Base-by-base conservation (phyloP, 2,888 invertebrate genomes). In the Dexiosoma caninum region DNA sequence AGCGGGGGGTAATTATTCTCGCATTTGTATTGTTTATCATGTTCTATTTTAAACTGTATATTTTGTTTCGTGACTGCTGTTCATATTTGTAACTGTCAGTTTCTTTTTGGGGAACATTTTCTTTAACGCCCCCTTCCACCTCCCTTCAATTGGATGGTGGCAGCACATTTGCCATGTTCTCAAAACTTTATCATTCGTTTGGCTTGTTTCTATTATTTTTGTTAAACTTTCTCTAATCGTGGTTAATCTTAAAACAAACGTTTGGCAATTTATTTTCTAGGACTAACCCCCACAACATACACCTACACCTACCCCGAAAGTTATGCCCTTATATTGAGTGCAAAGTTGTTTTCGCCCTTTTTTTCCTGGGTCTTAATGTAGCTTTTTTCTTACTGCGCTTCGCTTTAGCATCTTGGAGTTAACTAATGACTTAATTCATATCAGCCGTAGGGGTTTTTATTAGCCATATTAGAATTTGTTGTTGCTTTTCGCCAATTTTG, bases 351-450 rank as follows among this genome's bases (percentile, higher is more conserved):
- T 46, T 30, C 4, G 32, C 37, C 30, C 40, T 32, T 12, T n/a
- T 57, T 14, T 46, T 57, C 16, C 10, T 66, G 16, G 35, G 27
- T n/a, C 35, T 57, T 53, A 51, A 78, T 62, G 30, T 53, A 55
- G 30, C n/a, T 10, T 55, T 21, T 49, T 53, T 69, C 44, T 51
- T 8, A 4, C 8, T 46, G 21, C 5, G 2, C 40, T 59, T 55
- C 42, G 37, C 46, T 70, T 53, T 60, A 32, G 59, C 70, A 55
- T 75, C 62, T 70, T 83, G 86, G 84, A 86, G 84, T 85, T 87
- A 89, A 89, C 90, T 90, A 90, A 90, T 90, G 90, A 90, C 89
- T 90, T 90, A 90, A 90, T 90, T 90, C 77, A 69, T 90, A 90
- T 89, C 90, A 87, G 88, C 87, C 86, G 87, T 87, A 86, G 88